These are phyloP conservation scores for Pseudococcus longispinus DNA, from an alignment of 2,888 invertebrate genomes.

Conservation along the genomic window DNA sequence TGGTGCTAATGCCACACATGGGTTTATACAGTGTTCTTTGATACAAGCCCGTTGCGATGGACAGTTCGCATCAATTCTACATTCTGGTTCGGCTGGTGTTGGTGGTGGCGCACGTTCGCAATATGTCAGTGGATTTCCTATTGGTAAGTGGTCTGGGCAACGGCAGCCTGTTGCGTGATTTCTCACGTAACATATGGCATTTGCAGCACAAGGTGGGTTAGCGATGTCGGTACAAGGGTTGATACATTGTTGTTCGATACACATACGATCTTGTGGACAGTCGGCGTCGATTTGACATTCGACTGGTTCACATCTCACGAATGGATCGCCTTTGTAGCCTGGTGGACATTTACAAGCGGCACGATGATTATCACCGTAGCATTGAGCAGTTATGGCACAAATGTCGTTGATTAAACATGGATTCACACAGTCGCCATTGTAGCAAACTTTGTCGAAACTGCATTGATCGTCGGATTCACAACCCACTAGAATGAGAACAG, in stretches of 20 bases:
- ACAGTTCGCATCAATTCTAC: conserved; percentile 81
- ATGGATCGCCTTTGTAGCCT: conserved; percentile 82
- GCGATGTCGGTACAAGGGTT: conserved; percentile 76
- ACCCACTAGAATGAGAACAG: conserved; percentile 68
- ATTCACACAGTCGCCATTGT: conserved; percentile 81
- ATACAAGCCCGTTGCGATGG: conserved; percentile 84
- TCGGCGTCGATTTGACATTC: conserved; percentile 83
- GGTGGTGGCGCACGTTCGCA: conserved; percentile 69
- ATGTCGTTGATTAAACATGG: conserved; percentile 81
- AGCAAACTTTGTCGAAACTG: conserved; percentile 78
- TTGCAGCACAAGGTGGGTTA: conserved; percentile 79
- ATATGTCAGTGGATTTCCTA: conserved; percentile 81
- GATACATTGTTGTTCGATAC: conserved; percentile 75
- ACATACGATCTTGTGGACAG: conserved; percentile 78
- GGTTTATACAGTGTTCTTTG: conserved; percentile 80
- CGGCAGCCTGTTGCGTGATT: conserved; percentile 83
- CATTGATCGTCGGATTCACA: conserved; percentile 86
- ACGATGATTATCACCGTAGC: conserved; percentile 80
- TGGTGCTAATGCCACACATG: conserved; percentile 68
- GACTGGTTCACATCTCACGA: conserved; percentile 75
- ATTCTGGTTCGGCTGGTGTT: conserved; percentile 63
- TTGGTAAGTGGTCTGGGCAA: conserved; percentile 79
- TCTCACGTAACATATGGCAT: conserved; percentile 80
- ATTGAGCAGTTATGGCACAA: conserved; percentile 84
- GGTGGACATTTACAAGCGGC: conserved; percentile 80